These are phyloP conservation scores for Stenichneumon culpator DNA, from an alignment of 2,888 invertebrate genomes.

Conservation along the genomic window DNA sequence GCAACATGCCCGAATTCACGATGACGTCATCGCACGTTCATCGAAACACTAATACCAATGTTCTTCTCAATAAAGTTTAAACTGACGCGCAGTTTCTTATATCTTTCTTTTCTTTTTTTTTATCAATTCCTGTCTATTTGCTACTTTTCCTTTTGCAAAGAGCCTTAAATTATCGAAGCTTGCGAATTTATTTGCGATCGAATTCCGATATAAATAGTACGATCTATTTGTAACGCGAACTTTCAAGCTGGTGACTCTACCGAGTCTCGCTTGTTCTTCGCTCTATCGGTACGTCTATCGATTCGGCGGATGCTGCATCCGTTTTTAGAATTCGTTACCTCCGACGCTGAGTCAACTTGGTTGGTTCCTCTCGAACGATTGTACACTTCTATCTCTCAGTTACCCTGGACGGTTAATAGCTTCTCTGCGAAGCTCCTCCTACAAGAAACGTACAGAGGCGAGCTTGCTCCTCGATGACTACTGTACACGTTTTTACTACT, in stretches of 20 bases:
- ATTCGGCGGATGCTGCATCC: slow-evolving; percentile 30
- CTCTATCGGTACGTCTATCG: slow-evolving; percentile 24
- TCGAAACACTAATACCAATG: slow-evolving; percentile 53
- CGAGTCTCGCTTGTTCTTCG: slow-evolving; percentile 16
- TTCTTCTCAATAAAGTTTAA: neutral
- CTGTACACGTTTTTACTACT: neutral
- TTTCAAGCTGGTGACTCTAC: neutral
- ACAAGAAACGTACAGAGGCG: neutral
- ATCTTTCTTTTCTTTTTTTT: slow-evolving; percentile 26
- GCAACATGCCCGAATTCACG: slow-evolving; percentile 73
- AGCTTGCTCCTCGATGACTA: slow-evolving; percentile 11
- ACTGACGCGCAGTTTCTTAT: slow-evolving; percentile 22
- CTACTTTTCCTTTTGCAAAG: neutral
- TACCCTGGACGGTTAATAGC: slow-evolving; percentile 27
- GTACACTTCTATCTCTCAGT: slow-evolving; percentile 5
- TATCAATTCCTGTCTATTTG: neutral
- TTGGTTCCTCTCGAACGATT: slow-evolving; percentile 9
- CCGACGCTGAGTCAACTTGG: neutral
- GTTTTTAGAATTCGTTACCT: slow-evolving; percentile 48
- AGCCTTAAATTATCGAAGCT: neutral
- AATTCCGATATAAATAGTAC: slow-evolving; percentile 6
- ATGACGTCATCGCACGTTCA: slow-evolving; percentile 70
- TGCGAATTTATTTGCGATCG: neutral
- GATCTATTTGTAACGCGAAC: neutral
- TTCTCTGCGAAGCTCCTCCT: slow-evolving; percentile 25